These are phyloP conservation scores for Macrophya annulata DNA, from an alignment of 2,888 invertebrate genomes.

Conservation along the genomic window DNA sequence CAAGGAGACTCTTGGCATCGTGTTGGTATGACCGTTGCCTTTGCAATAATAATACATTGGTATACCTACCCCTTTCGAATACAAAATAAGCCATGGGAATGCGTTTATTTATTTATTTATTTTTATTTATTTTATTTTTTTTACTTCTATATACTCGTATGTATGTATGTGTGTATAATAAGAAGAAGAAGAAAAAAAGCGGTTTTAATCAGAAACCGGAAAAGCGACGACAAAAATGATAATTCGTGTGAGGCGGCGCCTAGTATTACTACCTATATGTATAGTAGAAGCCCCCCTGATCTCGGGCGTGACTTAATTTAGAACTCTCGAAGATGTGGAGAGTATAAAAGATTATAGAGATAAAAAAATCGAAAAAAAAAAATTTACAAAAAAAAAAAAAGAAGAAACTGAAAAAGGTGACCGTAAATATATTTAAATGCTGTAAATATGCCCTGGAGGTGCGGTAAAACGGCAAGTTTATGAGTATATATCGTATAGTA, in stretches of 20 bases:
- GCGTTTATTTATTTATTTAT: too few species aligned
- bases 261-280: neutral
- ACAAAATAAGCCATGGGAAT: slow-evolving; percentile 61
- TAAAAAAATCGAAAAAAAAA: neutral
- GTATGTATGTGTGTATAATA: too few species aligned
- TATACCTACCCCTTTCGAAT: slow-evolving; percentile 62
- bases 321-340: slow-evolving; percentile 56
- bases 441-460: slow-evolving; percentile 75
- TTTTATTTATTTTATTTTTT: too few species aligned
- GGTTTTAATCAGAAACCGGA: slow-evolving; percentile 52
- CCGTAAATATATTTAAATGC: slow-evolving; percentile 72
- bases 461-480: slow-evolving; percentile 77
- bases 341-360: neutral
- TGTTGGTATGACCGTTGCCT: slow-evolving; percentile 71
- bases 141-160: neutral
- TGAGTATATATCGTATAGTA: slow-evolving; percentile 68
- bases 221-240: slow-evolving; percentile 53
- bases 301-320: slow-evolving; percentile 56
- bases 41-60: slow-evolving; percentile 58
- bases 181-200: neutral
- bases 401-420: slow-evolving; percentile 23
- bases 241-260: slow-evolving; percentile 25
- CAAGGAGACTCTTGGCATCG: slow-evolving; percentile 64
- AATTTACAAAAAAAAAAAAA: neutral
- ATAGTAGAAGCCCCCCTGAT: neutral